phyloP scores from a whole-genome alignment of 2,888 invertebrate genomes.

The Colletes collaris region DNA sequence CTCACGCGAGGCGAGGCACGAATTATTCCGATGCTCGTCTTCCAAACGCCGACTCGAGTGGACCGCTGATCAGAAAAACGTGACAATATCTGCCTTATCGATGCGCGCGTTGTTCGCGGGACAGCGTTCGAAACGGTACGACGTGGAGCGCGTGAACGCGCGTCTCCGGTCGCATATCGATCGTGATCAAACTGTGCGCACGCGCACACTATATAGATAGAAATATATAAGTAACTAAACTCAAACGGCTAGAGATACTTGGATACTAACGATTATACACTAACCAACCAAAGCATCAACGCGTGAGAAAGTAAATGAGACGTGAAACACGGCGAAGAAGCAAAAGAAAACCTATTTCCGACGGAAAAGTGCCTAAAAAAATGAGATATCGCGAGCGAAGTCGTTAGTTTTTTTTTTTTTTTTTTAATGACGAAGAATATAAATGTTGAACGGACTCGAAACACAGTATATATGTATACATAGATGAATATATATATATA shows the following conservation, averaged over 20 bases:
- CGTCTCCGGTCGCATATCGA: slow-evolving; percentile 1
- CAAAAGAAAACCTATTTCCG: slow-evolving; percentile 54
- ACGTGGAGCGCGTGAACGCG: not conserved
- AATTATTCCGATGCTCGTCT: too few species aligned
- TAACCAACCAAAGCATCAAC: slow-evolving; percentile 69
- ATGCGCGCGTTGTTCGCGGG: slow-evolving; percentile 2
- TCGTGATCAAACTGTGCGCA: not conserved
- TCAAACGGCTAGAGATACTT: slow-evolving; percentile 32
- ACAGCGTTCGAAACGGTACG: not conserved
- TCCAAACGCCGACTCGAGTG: not conserved
- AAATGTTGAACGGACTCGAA: slow-evolving; percentile 38
- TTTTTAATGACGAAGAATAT: slow-evolving; percentile 59
- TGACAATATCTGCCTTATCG: slow-evolving; percentile 34
- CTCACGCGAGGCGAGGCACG: not conserved
- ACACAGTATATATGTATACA: slow-evolving; percentile 23
- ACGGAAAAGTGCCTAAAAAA: slow-evolving; percentile 76
- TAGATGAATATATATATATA: slow-evolving; percentile 15
- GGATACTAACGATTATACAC: slow-evolving; percentile 47
- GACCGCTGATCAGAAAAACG: slow-evolving; percentile 1
- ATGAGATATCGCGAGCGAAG: slow-evolving; percentile 53
- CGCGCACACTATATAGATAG: not conserved
- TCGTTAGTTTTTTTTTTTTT: slow-evolving; percentile 62
- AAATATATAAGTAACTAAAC: slow-evolving; percentile 2
- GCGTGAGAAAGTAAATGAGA: slow-evolving; percentile 17
- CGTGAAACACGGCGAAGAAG: slow-evolving; percentile 30